Evolutionary conservation across 2,797 vertebrate genomes (phyloP).

Genomic region (Crocodylus rhombifer): DNA sequence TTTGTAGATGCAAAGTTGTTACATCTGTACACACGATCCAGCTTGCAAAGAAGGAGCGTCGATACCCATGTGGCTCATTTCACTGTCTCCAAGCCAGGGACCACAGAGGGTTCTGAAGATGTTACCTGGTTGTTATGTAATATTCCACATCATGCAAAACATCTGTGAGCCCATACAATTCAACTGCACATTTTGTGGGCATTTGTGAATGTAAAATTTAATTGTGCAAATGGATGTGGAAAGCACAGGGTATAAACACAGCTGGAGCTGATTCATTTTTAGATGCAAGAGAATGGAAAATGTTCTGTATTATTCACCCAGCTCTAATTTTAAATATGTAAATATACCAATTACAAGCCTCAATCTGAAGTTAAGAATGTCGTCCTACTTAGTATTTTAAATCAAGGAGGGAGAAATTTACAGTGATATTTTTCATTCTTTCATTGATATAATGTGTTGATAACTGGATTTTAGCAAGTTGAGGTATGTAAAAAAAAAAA

Average conservation of each 20-base stretch:
- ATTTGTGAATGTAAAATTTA: not conserved
- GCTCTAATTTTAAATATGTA: not conserved
- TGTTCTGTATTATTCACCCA: not conserved
- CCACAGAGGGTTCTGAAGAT: not conserved
- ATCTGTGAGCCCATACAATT: not conserved
- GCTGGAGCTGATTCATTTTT: not conserved
- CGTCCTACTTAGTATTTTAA: not conserved
- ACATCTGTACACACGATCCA: too few species aligned
- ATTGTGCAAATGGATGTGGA: rapidly evolving
- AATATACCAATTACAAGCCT: not conserved
- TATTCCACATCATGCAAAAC: not conserved
- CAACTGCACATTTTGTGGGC: not conserved
- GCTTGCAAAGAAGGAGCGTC: not conserved
- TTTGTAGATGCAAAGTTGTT: not conserved
- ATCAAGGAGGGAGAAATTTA: not conserved
- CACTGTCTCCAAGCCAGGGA: not conserved
- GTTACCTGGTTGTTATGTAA: not conserved
- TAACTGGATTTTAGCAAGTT: not conserved
- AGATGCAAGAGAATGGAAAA: not conserved
- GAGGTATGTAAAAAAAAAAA: rapidly evolving
- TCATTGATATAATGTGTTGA: not conserved
- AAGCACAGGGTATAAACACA: not conserved
- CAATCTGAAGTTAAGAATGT: not conserved
- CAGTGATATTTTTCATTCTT: not conserved
- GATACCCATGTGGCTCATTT: not conserved